Percentiles rank a stretch among this genome's conserved stretches.
Evolutionary conservation across 2,888 invertebrate genomes (phyloP).

Genomic region (Phortica okadai): DNA sequence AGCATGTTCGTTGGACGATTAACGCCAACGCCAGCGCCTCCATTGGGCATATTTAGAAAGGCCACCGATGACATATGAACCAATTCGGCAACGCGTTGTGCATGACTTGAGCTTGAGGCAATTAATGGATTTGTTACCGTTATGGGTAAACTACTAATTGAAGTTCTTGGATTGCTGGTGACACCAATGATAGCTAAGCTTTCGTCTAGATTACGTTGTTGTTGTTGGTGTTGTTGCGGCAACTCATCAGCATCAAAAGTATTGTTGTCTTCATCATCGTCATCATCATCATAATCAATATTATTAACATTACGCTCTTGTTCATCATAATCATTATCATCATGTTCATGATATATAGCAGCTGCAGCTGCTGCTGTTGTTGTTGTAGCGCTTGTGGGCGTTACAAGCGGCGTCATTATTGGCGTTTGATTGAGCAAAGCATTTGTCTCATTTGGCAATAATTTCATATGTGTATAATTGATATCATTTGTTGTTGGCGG

Average conservation of each 20-base stretch:
- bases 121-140: constrained; percentile 87
- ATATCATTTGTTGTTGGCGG: constrained; percentile 76
- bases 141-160: constrained; percentile 85
- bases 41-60: background rate
- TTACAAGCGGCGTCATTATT: constrained; percentile 88
- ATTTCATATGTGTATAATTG: too few relatives aligned
- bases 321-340: background rate
- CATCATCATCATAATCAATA: constrained; percentile 15
- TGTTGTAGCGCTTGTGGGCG: constrained; percentile 77
- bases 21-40: too few relatives aligned
- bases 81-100: constrained; percentile 52
- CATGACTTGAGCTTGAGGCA: constrained; percentile 75
- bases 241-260: constrained; percentile 36
- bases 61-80: constrained; percentile 42
- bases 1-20: too few relatives aligned
- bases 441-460: constrained; percentile 82
- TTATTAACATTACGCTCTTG: constrained; percentile 35
- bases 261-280: constrained; percentile 24
- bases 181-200: constrained; percentile 81
- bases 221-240: background rate
- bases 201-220: constrained; percentile 76
- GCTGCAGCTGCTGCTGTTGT: too few relatives aligned
- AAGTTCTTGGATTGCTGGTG: constrained; percentile 78
- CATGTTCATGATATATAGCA: too few relatives aligned
- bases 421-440: constrained; percentile 85